Conservation (phyloP, 1,140 invertebrate genomes). For the Oryctes rhinoceros region DNA sequence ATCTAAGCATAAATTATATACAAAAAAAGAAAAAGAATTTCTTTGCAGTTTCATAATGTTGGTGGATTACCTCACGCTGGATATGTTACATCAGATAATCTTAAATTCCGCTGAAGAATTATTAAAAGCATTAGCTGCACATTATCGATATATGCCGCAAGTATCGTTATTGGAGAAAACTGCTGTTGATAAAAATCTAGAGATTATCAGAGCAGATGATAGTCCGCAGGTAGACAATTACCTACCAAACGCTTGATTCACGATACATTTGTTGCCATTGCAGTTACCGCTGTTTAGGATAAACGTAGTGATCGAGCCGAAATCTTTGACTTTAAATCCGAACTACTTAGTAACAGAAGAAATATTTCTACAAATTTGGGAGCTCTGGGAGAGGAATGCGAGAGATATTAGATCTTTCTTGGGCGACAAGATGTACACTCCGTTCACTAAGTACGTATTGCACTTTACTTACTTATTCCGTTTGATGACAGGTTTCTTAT, state of each 20-base stretch:
- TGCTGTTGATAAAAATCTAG: conserved; percentile 45
- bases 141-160: conserved; percentile 68
- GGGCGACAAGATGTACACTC: conserved; percentile 63
- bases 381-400: conserved; percentile 69
- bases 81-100: conserved; percentile 73
- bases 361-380: conserved; percentile 65
- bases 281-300: conserved; percentile 68
- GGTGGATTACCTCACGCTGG: conserved; percentile 77
- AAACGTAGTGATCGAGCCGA: conserved; percentile 63
- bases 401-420: conserved; percentile 68
- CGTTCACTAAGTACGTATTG: conserved; percentile 64
- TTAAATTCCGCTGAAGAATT: conserved; percentile 72
- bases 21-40: too few species aligned
- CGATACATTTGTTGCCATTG: conserved; percentile 41
- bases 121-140: conserved; percentile 66
- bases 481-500: too few species aligned
- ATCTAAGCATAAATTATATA: too few species aligned
- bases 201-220: conserved; percentile 46
- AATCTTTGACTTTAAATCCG: conserved; percentile 66
- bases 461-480: too few species aligned
- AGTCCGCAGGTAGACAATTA: conserved; percentile 49
- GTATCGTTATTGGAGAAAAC: conserved; percentile 53
- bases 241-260: not conserved
- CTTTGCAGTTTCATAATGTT: conserved; percentile 74
- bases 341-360: conserved; percentile 64